Evolutionary conservation across 1,140 invertebrate genomes (phyloP).

Genomic region (Antheraea pernyi): DNA sequence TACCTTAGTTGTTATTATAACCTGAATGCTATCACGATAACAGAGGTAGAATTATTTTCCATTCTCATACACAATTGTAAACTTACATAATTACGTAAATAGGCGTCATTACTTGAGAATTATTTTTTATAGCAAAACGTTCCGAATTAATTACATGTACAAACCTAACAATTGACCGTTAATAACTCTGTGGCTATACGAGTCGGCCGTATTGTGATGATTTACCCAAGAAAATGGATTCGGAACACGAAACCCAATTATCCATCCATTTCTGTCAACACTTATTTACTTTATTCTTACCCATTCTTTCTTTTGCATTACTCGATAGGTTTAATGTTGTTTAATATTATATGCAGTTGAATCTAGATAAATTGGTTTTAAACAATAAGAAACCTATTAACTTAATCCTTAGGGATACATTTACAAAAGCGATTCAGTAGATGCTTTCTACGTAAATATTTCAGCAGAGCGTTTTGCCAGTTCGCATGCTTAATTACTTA

Average conservation of each 20-base stretch:
- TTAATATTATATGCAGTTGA: background rate
- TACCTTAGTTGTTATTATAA: background rate
- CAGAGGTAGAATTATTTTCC: background rate
- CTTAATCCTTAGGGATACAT: background rate
- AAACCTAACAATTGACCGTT: slow-evolving; percentile 27
- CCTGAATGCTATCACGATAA: background rate
- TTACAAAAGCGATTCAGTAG: background rate
- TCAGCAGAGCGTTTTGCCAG: no score
- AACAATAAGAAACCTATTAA: background rate
- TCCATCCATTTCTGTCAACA: slow-evolving; percentile 45
- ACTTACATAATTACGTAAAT: slow-evolving; percentile 1
- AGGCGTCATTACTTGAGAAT: background rate
- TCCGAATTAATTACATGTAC: slow-evolving; percentile 12
- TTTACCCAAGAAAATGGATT: slow-evolving; percentile 38
- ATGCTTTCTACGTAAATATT: no score
- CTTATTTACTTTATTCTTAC: slow-evolving; percentile 32
- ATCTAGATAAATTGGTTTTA: background rate
- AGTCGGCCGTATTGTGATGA: slow-evolving; percentile 37
- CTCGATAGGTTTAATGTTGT: background rate
- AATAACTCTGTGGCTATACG: slow-evolving; percentile 29
- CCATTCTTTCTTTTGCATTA: background rate
- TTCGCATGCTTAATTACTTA: no score
- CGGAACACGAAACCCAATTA: slow-evolving; percentile 51
- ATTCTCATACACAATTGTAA: background rate
- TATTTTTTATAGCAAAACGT: slow-evolving; percentile 4